Evolutionary conservation across 2,888 invertebrate genomes (phyloP), one percentile per base, ranked within the genome.

Genomic region (Mystacides longicornis): DNA sequence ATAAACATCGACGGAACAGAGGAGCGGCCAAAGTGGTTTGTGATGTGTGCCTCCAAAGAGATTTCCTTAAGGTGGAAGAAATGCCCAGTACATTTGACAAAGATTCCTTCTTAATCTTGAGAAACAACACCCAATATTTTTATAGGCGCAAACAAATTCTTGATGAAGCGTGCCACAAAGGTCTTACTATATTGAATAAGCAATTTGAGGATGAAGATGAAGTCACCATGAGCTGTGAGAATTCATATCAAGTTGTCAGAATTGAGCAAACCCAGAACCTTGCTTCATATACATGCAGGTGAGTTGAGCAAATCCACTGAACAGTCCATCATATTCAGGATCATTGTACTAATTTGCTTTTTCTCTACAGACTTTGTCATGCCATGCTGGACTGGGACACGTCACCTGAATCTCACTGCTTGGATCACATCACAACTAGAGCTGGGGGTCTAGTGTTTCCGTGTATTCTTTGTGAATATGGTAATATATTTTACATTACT

Each of bases 111-210:
- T 64, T 77, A 4, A 73, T 77, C 0, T 75, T 77, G 48, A 67
- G 69, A 52, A 75, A 77, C 43, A 77, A 76, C 45, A 73, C 75
- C 33, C 77, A 77, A 55, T 75, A 71, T 60, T 73, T 76, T 48
- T 76, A 73, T 55, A 71, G 74, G 55, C 75, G 73, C 54, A 67
- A 68, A 2, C 16, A n/a, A n/a, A n/a, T n/a, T 14, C 14, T 14
- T 7, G 37, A 14, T 3, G 16, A 37, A 14, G n/a, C n/a, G n/a
- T 7, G 27, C 27, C 14, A 3, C 16, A 37, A 16, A 37, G 16
- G 14, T 14, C 3, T 37, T 7, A 37, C 3, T 4, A 37, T 37
- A 7, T 7, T 37, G 37, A 37, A 37, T 37, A 37, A n/a, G n/a
- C n/a, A n/a, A n/a, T n/a, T n/a, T n/a, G n/a, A n/a, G n/a, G n/a